Percentiles rank a stretch among this genome's conserved stretches.
These are phyloP conservation scores for Cylloceria caligata DNA, from an alignment of 2,888 invertebrate genomes.

Conservation along the genomic window DNA sequence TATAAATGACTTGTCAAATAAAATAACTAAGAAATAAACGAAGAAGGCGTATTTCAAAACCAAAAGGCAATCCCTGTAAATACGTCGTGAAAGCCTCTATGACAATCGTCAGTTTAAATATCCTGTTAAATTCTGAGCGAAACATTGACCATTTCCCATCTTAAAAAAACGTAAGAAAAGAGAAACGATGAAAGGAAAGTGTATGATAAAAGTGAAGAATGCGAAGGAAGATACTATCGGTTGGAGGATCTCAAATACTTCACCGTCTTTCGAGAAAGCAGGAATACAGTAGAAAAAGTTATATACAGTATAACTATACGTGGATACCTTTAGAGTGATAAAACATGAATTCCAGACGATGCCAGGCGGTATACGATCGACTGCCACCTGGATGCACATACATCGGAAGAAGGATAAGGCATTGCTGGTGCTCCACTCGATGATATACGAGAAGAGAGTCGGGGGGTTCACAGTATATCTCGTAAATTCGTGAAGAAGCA, in stretches of 20 bases:
- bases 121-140: constrained; percentile 40
- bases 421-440: constrained; percentile 15
- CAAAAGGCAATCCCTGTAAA: too few species aligned
- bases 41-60: too few species aligned
- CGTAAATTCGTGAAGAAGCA: constrained; percentile 54
- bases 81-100: too few species aligned
- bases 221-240: constrained; percentile 20
- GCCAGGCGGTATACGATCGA: constrained; percentile 34
- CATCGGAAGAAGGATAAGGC: constrained; percentile 17
- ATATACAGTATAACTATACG: neutral
- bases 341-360: constrained; percentile 51
- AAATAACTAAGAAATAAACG: too few species aligned
- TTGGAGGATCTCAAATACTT: constrained; percentile 8
- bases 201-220: constrained; percentile 22
- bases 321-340: neutral
- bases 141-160: constrained; percentile 26
- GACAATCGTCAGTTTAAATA: neutral
- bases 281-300: constrained; percentile 8
- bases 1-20: too few species aligned
- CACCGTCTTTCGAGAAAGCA: constrained; percentile 12
- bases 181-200: constrained; percentile 10
- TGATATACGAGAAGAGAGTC: constrained; percentile 49
- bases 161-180: constrained; percentile 13
- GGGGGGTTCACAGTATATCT: constrained; percentile 27
- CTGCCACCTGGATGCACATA: constrained; percentile 43